These are phyloP conservation scores for Zapus hudsonius DNA, from an alignment of 2,113 vertebrate species.

Conservation along the genomic window DNA sequence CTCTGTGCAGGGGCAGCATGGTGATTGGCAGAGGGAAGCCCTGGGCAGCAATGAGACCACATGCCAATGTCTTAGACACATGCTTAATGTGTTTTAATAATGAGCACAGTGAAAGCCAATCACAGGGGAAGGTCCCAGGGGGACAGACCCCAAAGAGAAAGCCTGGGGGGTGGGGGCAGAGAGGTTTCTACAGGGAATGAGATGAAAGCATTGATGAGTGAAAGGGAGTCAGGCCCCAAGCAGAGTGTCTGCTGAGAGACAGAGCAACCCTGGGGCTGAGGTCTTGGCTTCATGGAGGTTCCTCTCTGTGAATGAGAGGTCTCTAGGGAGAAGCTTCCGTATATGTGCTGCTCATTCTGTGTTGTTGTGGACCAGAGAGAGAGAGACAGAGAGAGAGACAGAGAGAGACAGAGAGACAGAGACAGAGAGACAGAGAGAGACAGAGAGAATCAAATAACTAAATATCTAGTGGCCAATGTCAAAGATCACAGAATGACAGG, in stretches of 20 bases:
- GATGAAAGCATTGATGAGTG: background rate
- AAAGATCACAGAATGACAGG: background rate
- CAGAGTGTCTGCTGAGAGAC: background rate
- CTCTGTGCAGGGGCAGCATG: rapidly evolving
- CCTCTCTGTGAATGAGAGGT: rapidly evolving
- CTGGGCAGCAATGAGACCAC: background rate
- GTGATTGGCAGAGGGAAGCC: too few relatives aligned
- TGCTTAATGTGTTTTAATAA: background rate
- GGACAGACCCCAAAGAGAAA: background rate
- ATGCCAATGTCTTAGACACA: background rate
- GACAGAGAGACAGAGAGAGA: background rate
- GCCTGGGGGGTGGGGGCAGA: background rate
- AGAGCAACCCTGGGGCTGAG: background rate
- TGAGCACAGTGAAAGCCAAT: background rate
- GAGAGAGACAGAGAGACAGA: background rate
- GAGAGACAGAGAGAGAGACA: background rate
- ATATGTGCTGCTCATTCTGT: rapidly evolving
- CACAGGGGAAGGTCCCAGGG: background rate
- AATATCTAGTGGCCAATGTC: background rate
- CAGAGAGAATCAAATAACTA: background rate
- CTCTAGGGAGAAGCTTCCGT: background rate
- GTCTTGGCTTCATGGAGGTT: background rate
- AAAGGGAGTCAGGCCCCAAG: background rate
- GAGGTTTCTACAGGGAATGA: background rate
- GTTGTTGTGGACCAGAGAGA: rapidly evolving